phyloP scores from a whole-genome alignment of 1,140 invertebrate genomes.

The Zophobas morio region DNA sequence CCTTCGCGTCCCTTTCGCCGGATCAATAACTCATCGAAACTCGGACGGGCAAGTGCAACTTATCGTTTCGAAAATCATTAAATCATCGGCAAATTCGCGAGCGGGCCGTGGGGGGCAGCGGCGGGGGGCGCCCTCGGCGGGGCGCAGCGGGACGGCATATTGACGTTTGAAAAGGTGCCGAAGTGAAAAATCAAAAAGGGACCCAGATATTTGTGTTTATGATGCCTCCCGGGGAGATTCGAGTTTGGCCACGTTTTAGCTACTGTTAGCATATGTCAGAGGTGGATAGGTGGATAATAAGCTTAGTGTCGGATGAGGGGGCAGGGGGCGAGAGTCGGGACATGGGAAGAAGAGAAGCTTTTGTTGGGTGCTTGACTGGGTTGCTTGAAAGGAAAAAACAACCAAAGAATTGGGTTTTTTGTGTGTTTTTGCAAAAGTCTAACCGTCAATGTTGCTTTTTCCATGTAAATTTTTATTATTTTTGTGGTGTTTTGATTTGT shows the following conservation, averaged over 20 bases:
- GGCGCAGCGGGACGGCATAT: conserved; percentile 58
- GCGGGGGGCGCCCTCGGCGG: conserved; percentile 51
- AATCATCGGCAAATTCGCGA: conserved; percentile 50
- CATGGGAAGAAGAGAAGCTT: too few species aligned
- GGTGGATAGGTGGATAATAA: conserved; percentile 62
- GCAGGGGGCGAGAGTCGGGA: too few species aligned
- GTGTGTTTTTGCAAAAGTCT: too few species aligned
- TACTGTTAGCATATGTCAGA: conserved; percentile 65
- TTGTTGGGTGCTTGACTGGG: too few species aligned
- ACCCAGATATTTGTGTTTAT: conserved; percentile 66
- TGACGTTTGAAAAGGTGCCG: conserved; percentile 66
- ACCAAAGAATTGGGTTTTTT: too few species aligned
- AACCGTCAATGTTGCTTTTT: too few species aligned
- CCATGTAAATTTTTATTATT: too few species aligned
- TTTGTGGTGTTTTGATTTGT: too few species aligned
- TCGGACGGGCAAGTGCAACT: conserved; percentile 10
- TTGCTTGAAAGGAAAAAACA: too few species aligned
- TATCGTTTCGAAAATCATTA: conserved; percentile 40
- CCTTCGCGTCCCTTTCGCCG: conserved; percentile 12
- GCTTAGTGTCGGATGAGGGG: conserved; percentile 50
- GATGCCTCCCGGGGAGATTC: conserved; percentile 63
- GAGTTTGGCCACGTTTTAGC: conserved; percentile 66
- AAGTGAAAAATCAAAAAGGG: conserved; percentile 67
- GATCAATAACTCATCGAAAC: conserved; percentile 38
- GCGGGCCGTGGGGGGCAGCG: conserved; percentile 49